A percentile compares a stretch with the other conserved stretches of the same genome.
phyloP scores from a whole-genome alignment of 2,797 vertebrate species.

The Phylloscopus collybita region DNA sequence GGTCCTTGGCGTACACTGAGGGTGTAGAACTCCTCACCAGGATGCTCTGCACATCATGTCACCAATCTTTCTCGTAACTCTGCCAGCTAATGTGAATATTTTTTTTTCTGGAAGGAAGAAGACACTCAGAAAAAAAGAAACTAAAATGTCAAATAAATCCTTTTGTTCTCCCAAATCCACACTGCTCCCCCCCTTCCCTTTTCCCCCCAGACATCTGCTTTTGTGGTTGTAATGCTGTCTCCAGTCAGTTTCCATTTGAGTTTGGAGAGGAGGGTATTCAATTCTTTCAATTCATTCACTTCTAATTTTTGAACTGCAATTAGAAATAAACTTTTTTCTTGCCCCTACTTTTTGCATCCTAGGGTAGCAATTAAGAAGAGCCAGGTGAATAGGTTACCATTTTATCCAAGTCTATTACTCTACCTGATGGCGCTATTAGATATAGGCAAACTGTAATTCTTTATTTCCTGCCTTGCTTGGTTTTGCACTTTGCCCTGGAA shows the following conservation, averaged over 20 bases:
- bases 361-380: slow-evolving; percentile 72
- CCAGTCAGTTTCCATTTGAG: background rate
- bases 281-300: no score
- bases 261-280: background rate
- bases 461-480: slow-evolving; percentile 75
- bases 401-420: slow-evolving; percentile 76
- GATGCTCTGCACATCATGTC: background rate
- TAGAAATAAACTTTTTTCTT: slow-evolving; percentile 67
- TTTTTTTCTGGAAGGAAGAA: background rate
- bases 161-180: background rate
- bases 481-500: slow-evolving; percentile 76
- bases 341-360: slow-evolving; percentile 55
- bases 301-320: slow-evolving; percentile 73
- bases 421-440: slow-evolving; percentile 79
- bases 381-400: slow-evolving; percentile 71
- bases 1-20: background rate
- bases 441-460: slow-evolving; percentile 79
- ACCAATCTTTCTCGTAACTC: background rate
- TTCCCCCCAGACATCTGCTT: background rate
- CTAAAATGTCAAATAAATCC: background rate
- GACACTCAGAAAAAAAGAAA: background rate
- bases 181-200: background rate
- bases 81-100: background rate
- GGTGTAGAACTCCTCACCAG: background rate
- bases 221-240: background rate